phyloP scores from a whole-genome alignment of 1,140 invertebrate genomes.

The Trachymyrmex cornetzi region DNA sequence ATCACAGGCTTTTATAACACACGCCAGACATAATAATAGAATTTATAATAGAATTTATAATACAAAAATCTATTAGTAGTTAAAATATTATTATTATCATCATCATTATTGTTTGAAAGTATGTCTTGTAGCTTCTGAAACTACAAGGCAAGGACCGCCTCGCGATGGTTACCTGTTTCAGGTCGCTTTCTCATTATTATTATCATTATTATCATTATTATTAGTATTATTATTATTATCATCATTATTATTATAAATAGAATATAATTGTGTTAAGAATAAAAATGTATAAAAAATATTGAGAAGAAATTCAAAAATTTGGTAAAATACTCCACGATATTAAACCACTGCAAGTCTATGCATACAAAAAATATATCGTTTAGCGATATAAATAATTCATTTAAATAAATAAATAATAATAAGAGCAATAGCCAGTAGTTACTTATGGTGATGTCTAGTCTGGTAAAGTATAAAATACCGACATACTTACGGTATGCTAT shows the following conservation, averaged over 20 bases:
- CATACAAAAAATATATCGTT: background rate
- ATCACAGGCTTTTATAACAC: constrained; percentile 52
- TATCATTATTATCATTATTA: constrained; percentile 18
- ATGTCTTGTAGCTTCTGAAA: background rate
- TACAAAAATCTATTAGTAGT: constrained; percentile 56
- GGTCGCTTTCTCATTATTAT: constrained; percentile 30
- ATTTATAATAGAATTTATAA: constrained; percentile 46
- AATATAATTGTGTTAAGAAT: constrained; percentile 8
- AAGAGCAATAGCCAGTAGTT: background rate
- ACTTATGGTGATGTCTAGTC: constrained; percentile 18
- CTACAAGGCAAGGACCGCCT: background rate
- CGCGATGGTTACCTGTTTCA: background rate
- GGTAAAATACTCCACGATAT: background rate
- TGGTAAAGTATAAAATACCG: constrained; percentile 27
- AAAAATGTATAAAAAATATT: background rate
- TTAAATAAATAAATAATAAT: background rate
- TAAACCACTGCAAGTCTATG: constrained; percentile 1
- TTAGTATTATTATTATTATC: background rate
- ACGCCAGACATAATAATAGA: constrained; percentile 30
- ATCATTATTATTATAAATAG: constrained; percentile 40
- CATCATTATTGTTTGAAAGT: constrained; percentile 37
- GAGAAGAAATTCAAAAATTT: constrained; percentile 10
- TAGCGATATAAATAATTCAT: constrained; percentile 3
- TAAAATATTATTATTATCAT: constrained; percentile 57
- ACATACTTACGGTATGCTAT: constrained; percentile 35